phyloP scores from a whole-genome alignment of 2,797 vertebrate genomes.

The Myripristis jacobus region DNA sequence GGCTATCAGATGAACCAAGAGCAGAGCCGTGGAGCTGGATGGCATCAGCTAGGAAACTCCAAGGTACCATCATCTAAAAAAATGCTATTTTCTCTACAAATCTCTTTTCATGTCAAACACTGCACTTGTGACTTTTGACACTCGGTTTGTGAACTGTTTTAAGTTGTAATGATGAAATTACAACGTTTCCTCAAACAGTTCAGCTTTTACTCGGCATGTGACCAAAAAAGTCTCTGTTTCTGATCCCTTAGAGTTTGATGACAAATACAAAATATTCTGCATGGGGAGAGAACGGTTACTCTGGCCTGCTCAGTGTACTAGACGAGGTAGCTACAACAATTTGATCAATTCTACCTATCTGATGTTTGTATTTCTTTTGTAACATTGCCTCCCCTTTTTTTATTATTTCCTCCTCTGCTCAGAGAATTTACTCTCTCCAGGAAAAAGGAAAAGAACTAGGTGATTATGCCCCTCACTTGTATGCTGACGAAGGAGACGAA shows the following conservation, averaged over 20 bases:
- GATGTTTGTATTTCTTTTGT: neutral
- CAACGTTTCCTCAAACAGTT: neutral
- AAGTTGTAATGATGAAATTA: neutral
- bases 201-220: neutral
- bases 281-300: neutral
- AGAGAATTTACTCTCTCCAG: conserved; percentile 52
- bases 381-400: neutral
- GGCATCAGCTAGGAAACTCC: neutral
- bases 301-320: neutral
- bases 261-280: neutral
- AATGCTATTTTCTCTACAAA: too few relatives aligned
- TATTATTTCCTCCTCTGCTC: conserved; percentile 2
- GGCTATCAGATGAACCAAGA: neutral
- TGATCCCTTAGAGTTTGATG: neutral
- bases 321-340: conserved; percentile 36
- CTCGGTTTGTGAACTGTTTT: too few relatives aligned
- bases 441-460: conserved; percentile 35
- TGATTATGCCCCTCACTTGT: conserved; percentile 65
- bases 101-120: neutral
- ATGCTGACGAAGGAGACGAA: conserved; percentile 66
- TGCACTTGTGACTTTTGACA: neutral
- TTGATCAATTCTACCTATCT: neutral
- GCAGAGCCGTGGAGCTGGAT: neutral
- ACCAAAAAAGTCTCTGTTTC: neutral
- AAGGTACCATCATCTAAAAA: conserved; percentile 11